Conservation (phyloP, 2,888 invertebrate genomes). For the Cryptus armator region DNA sequence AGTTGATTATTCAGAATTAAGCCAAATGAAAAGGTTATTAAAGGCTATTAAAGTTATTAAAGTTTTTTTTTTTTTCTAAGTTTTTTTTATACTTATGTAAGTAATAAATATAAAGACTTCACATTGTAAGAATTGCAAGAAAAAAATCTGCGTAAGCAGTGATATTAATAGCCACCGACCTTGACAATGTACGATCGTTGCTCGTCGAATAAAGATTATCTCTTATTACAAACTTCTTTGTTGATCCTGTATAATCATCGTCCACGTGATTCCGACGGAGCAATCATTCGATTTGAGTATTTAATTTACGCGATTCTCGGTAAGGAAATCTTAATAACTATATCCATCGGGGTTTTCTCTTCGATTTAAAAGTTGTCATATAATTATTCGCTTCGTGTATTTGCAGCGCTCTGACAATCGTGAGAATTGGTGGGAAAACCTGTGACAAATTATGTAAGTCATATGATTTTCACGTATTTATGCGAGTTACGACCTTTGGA, state of each 20-base stretch:
- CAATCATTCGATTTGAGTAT: not conserved
- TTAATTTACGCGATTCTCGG: conserved; percentile 9
- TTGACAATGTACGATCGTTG: conserved; percentile 35
- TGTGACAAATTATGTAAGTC: not conserved
- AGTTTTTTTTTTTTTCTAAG: conserved; percentile 3
- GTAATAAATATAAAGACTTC: not conserved
- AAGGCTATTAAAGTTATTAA: not conserved
- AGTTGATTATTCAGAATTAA: not conserved
- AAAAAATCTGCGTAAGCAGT: not conserved
- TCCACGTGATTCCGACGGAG: not conserved
- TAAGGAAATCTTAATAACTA: not conserved
- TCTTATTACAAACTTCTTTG: not conserved
- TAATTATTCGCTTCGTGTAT: not conserved
- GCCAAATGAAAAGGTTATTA: not conserved
- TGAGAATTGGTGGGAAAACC: too few relatives aligned
- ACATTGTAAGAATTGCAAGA: not conserved
- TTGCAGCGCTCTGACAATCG: too few relatives aligned
- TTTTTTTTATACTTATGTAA: not conserved
- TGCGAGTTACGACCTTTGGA: too few relatives aligned
- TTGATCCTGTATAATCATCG: not conserved
- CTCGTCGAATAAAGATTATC: conserved; percentile 50
- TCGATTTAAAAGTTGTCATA: not conserved
- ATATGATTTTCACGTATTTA: too few relatives aligned
- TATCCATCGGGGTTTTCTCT: not conserved
- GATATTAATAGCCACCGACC: conserved; percentile 19